Evolutionary conservation across 2,113 vertebrate species (phyloP).

Genomic region (Siphamia tubifer): DNA sequence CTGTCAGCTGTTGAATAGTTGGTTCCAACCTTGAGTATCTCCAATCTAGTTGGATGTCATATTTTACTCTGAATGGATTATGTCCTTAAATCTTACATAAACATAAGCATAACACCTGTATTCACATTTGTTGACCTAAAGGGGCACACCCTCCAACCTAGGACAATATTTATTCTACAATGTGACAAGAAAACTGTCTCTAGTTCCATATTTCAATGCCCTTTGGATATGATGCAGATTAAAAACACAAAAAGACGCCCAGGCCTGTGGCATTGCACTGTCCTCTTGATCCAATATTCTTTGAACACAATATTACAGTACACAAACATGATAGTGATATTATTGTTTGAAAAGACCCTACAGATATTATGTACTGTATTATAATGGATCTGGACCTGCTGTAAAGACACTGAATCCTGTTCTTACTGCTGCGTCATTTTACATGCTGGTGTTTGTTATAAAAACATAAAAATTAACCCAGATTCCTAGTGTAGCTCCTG

Average conservation of each 20-base stretch:
- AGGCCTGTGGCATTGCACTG: constrained; percentile 22
- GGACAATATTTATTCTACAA: not conserved
- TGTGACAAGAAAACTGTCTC: constrained; percentile 3
- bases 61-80: not conserved
- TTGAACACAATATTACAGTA: not conserved
- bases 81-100: not conserved
- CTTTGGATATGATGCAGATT: not conserved
- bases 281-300: not conserved
- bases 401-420: not conserved
- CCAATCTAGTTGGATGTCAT: not conserved
- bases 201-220: constrained; percentile 6
- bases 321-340: constrained; percentile 17
- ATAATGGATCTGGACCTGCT: not conserved
- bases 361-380: not conserved
- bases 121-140: constrained; percentile 17
- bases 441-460: not conserved
- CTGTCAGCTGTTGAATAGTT: not conserved
- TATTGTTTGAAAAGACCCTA: constrained; percentile 4
- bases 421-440: not conserved
- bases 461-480: not conserved
- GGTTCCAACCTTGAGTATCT: not conserved
- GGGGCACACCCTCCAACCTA: not conserved
- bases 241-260: constrained; percentile 22
- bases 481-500: not conserved
- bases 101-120: not conserved